A percentile compares a stretch with the other conserved stretches of the same genome.
phyloP scores from a whole-genome alignment of 2,888 invertebrate species.

The Ommatoiulus sabulosus region DNA sequence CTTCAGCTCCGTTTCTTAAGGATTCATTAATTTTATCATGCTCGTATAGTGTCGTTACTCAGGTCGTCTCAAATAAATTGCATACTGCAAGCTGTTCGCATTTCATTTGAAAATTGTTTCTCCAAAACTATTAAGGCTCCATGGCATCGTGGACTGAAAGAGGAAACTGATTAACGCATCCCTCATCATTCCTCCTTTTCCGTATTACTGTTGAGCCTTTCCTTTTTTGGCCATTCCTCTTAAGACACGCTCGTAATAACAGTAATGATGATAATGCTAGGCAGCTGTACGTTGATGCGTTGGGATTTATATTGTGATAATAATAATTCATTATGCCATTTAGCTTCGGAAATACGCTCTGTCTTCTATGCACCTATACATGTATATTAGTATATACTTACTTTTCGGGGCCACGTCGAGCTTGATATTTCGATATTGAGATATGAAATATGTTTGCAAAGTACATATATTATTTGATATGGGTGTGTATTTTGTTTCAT shows the following conservation, averaged over 20 bases:
- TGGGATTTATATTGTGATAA: conserved; percentile 26
- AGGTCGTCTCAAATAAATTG: background rate
- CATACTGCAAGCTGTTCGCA: background rate
- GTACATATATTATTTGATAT: background rate
- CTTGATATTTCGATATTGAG: background rate
- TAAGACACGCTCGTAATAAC: background rate
- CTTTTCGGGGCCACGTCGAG: background rate
- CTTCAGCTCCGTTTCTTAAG: background rate
- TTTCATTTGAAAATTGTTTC: background rate
- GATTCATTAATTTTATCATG: background rate
- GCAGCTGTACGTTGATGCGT: conserved; percentile 13
- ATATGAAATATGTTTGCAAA: background rate
- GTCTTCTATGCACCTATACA: background rate
- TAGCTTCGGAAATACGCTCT: background rate
- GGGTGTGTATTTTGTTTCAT: too few species aligned
- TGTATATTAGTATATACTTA: background rate
- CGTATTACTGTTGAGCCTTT: background rate
- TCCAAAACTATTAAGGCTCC: background rate
- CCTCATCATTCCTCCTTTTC: background rate
- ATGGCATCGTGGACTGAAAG: background rate
- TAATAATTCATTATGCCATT: conserved; percentile 3
- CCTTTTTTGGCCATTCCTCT: background rate
- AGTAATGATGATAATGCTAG: conserved; percentile 10
- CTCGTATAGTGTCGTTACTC: background rate
- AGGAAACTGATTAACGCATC: background rate